These are phyloP conservation scores for Nothobranchius furzeri DNA, from an alignment of 2,113 vertebrate genomes.

Conservation along the genomic window DNA sequence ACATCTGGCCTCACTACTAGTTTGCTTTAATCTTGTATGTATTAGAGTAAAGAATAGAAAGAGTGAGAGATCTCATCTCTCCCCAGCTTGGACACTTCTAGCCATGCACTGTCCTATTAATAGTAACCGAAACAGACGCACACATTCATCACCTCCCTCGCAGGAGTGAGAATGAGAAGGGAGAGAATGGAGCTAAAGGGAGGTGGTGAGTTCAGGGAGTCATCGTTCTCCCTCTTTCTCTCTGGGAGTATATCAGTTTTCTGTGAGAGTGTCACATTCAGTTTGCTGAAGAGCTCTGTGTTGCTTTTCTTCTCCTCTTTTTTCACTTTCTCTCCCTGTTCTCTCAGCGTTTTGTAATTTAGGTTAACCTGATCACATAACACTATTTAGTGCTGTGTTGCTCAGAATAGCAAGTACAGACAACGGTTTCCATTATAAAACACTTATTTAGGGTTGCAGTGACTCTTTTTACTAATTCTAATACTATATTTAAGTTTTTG, in stretches of 20 bases:
- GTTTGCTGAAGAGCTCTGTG: slow-evolving; percentile 24
- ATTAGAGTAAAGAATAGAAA: slow-evolving; percentile 17
- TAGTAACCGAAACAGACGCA: slow-evolving; percentile 62
- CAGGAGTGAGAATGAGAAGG: slow-evolving; percentile 31
- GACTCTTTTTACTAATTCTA: background rate
- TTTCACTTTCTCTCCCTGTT: slow-evolving; percentile 30
- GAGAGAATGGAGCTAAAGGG: slow-evolving; percentile 3
- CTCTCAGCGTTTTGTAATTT: slow-evolving; percentile 2
- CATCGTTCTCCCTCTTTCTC: slow-evolving; percentile 21
- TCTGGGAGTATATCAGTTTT: slow-evolving; percentile 33
- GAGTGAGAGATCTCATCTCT: slow-evolving; percentile 51
- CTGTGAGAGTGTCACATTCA: slow-evolving; percentile 29
- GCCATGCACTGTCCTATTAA: slow-evolving; percentile 61
- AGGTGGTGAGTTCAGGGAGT: slow-evolving; percentile 32
- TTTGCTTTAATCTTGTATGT: slow-evolving; percentile 24
- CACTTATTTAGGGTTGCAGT: background rate
- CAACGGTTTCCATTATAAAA: background rate
- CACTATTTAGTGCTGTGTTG: slow-evolving; percentile 17
- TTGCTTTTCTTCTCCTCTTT: slow-evolving; percentile 46
- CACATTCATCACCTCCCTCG: slow-evolving; percentile 65
- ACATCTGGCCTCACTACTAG: slow-evolving; percentile 54
- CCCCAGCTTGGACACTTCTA: slow-evolving; percentile 57
- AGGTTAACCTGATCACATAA: slow-evolving; percentile 13
- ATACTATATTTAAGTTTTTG: too few relatives aligned
- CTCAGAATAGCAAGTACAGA: background rate